Evolutionary conservation across 2,888 invertebrate genomes (phyloP).

Genomic region (Heliconius ethilla): DNA sequence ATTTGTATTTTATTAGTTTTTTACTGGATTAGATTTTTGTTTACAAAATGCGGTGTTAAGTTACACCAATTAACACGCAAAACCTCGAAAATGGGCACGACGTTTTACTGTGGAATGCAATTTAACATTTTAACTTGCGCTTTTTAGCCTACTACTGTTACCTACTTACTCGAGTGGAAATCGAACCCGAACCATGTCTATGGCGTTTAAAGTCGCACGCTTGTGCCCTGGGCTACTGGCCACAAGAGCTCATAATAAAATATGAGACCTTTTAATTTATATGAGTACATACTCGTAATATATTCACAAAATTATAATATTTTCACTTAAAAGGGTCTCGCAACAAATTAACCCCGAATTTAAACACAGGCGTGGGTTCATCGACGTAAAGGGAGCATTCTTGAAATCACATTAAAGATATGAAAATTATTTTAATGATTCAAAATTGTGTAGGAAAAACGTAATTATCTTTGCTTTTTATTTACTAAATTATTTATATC

Average conservation of each 20-base stretch:
- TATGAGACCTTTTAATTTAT: background rate
- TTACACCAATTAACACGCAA: background rate
- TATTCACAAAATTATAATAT: conserved; percentile 13
- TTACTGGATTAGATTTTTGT: no score
- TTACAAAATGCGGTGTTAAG: background rate
- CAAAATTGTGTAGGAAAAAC: background rate
- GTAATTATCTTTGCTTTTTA: background rate
- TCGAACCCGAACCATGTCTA: no score
- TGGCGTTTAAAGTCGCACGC: no score
- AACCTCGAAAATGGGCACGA: no score
- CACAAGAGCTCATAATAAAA: no score
- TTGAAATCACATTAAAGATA: background rate
- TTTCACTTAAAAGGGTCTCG: conserved; percentile 1
- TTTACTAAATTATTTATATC: background rate
- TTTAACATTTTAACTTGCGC: no score
- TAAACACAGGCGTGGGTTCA: background rate
- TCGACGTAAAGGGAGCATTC: background rate
- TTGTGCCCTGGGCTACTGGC: no score
- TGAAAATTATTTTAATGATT: background rate
- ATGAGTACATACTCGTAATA: background rate
- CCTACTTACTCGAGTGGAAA: no score
- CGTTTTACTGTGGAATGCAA: no score
- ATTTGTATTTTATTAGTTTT: background rate
- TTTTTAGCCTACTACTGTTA: no score
- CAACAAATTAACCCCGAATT: conserved; percentile 10